phyloP scores from a whole-genome alignment of 2,888 invertebrate genomes.

The Eupithecia dodoneata region DNA sequence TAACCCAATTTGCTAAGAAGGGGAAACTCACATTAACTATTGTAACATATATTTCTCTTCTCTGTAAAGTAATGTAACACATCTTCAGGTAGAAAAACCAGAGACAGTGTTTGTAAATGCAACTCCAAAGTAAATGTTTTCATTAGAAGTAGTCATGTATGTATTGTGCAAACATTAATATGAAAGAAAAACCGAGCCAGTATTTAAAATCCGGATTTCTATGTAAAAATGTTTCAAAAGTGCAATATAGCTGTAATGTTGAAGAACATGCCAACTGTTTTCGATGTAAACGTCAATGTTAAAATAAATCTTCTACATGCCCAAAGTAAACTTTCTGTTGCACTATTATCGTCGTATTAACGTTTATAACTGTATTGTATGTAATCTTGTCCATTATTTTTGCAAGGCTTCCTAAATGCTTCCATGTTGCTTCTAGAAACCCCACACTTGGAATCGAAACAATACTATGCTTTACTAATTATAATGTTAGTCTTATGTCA shows the following conservation, averaged over 20 bases:
- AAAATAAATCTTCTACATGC: conserved; percentile 35
- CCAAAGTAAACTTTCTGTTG: conserved; percentile 54
- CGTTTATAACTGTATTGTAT: conserved; percentile 47
- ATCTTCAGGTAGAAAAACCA: conserved; percentile 44
- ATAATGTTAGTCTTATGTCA: conserved; percentile 69
- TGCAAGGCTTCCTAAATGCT: conserved; percentile 74
- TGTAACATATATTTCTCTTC: conserved; percentile 51
- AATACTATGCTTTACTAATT: conserved; percentile 70
- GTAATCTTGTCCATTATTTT: conserved; percentile 66
- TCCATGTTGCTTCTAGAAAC: conserved; percentile 70
- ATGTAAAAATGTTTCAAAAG: conserved; percentile 71
- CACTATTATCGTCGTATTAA: conserved; percentile 50
- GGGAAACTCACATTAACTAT: conserved; percentile 39
- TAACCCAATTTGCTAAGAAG: conserved; percentile 47
- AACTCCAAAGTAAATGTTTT: conserved; percentile 59
- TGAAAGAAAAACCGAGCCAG: conserved; percentile 80
- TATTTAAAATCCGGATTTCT: conserved; percentile 81
- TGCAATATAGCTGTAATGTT: conserved; percentile 79
- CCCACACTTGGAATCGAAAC: conserved; percentile 64
- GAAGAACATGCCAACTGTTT: conserved; percentile 50
- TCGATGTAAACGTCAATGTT: conserved; percentile 41
- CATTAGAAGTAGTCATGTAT: conserved; percentile 58
- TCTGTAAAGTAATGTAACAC: conserved; percentile 39
- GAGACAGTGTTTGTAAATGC: conserved; percentile 46
- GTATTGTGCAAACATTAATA: conserved; percentile 62